Conservation (phyloP, 2,797 vertebrate genomes). For the Melanotaenia boesemani region DNA sequence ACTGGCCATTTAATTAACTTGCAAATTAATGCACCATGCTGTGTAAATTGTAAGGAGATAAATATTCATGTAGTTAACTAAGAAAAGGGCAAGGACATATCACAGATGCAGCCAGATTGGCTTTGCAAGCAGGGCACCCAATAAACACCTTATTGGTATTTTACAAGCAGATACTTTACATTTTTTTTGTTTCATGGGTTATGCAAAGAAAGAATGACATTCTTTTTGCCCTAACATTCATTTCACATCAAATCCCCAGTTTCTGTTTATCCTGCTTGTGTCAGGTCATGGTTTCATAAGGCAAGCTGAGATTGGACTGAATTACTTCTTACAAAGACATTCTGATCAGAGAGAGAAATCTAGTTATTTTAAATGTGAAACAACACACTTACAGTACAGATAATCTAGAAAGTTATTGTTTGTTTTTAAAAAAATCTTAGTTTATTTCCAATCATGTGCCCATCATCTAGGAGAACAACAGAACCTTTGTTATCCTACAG, state of each 20-base stretch:
- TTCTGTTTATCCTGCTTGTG: constrained; percentile 41
- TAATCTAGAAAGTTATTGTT: constrained; percentile 5
- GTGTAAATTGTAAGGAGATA: constrained; percentile 74
- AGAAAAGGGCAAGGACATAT: constrained; percentile 70
- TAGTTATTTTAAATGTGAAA: not conserved
- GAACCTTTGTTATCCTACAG: constrained; percentile 58
- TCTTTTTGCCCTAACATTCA: constrained; percentile 39
- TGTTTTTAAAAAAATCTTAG: constrained; percentile 3
- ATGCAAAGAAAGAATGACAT: constrained; percentile 53
- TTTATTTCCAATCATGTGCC: constrained; percentile 23
- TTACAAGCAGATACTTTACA: constrained; percentile 78
- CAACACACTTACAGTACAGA: not conserved
- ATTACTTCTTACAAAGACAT: constrained; percentile 13
- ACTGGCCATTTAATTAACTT: constrained; percentile 78
- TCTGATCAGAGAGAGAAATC: constrained; percentile 13
- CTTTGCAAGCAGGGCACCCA: constrained; percentile 43
- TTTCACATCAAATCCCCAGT: constrained; percentile 30
- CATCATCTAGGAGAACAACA: constrained; percentile 44
- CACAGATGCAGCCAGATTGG: constrained; percentile 55
- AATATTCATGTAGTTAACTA: constrained; percentile 78
- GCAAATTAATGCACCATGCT: constrained; percentile 79
- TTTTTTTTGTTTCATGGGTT: constrained; percentile 69
- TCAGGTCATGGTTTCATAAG: constrained; percentile 43
- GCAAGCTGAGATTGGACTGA: constrained; percentile 11
- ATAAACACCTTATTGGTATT: constrained; percentile 70